Percentiles rank a stretch among this genome's conserved stretches.
These are phyloP conservation scores for Nezara viridula DNA, from an alignment of 2,888 invertebrate genomes.

Conservation along the genomic window DNA sequence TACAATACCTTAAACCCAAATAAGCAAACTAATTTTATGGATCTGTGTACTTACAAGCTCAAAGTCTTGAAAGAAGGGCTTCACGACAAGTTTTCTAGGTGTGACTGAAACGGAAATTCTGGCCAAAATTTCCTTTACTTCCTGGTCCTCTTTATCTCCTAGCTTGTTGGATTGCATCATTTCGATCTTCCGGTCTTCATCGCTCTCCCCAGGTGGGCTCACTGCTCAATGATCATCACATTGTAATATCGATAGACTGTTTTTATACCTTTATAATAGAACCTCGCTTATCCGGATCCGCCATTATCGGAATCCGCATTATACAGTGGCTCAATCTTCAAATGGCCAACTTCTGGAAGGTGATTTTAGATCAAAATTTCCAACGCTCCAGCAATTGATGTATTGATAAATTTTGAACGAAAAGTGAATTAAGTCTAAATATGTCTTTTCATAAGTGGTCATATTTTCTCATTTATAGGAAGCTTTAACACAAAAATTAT, in stretches of 20 bases:
- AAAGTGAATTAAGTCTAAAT: no score
- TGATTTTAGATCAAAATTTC: no score
- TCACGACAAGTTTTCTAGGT: constrained; percentile 75
- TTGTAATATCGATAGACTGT: not conserved
- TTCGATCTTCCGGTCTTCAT: not conserved
- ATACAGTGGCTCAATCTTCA: no score
- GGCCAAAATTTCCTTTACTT: constrained; percentile 72
- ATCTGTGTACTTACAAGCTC: constrained; percentile 75
- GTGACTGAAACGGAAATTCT: constrained; percentile 78
- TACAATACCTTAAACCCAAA: no score
- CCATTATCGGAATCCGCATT: no score
- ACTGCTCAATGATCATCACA: not conserved
- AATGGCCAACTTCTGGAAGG: no score
- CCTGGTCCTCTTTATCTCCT: not conserved
- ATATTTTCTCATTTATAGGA: no score
- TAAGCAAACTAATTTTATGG: no score
- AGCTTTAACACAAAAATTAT: no score
- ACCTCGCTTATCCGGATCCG: not conserved
- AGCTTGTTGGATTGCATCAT: not conserved
- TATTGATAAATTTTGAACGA: no score
- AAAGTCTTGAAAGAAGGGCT: constrained; percentile 83
- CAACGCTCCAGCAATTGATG: no score
- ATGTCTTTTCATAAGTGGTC: no score
- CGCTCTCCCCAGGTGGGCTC: not conserved
- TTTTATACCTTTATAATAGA: not conserved